phyloP scores from a whole-genome alignment of 2,888 invertebrate genomes.

The Slavum lentiscoides region DNA sequence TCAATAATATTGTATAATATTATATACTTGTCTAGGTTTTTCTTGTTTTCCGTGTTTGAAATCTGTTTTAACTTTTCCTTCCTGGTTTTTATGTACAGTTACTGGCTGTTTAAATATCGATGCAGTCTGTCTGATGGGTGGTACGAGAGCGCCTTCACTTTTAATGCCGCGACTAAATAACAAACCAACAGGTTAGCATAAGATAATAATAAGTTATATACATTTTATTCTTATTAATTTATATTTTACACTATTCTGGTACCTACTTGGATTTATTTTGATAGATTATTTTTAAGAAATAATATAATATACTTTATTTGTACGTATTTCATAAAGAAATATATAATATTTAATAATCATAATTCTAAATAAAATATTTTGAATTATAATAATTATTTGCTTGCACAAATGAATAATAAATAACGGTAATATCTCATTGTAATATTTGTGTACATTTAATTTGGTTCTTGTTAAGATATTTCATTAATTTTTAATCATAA shows the following conservation, averaged over 20 bases:
- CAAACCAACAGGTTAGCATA: constrained; percentile 53
- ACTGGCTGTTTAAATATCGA: constrained; percentile 99
- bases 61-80: constrained; percentile 85
- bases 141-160: constrained; percentile 86
- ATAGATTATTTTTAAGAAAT: too few species aligned
- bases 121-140: constrained; percentile 95
- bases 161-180: constrained; percentile 72
- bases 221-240: not conserved
- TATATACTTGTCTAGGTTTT: constrained; percentile 80
- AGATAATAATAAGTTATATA: not conserved
- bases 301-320: too few species aligned
- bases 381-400: too few species aligned
- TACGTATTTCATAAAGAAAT: too few species aligned
- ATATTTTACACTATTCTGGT: not conserved
- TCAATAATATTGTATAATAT: constrained; percentile 14
- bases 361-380: too few species aligned
- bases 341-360: too few species aligned
- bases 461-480: too few species aligned
- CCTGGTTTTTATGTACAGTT: constrained; percentile 89
- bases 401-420: too few species aligned
- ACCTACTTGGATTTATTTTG: not conserved
- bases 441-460: too few species aligned
- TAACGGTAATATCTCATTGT: too few species aligned
- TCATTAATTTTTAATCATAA: too few species aligned
- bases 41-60: constrained; percentile 90